Evolutionary conservation across 2,797 vertebrate genomes (phyloP), one percentile per base, ranked within the genome.

Genomic region (Ciconia nigra): DNA sequence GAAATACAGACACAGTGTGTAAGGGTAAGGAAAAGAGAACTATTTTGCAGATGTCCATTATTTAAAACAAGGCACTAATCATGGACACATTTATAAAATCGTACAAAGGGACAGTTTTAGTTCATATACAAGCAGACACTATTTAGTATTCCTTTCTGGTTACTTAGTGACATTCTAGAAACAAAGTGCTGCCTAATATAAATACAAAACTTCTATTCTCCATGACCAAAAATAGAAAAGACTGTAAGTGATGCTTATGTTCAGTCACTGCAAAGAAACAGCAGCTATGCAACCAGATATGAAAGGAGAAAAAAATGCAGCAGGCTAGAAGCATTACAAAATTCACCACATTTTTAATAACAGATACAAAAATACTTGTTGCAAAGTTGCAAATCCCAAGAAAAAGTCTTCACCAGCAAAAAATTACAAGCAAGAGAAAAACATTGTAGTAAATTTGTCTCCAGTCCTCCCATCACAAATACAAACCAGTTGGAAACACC

Each of bases 201-300:
- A 96, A 84, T 25, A 90, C 15, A 55, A 67, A 95, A 77, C 59
- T 85, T 89, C 28, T 47, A 76, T 41, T 90, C 59, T 80, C 22
- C 42, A 47, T 90, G 51, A 89, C 67, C 89, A 96, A 94, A 96
- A 90, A 92, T 44, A 90, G 88, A 61, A 83, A 91, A 94, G 49
- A 78, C 41, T 74, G 14, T 52, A 87, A 82, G 51, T 21, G 41
- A 96, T 62, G 62, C 28, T 87, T 63, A 77, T 59, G 58, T 66
- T 77, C n/a, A 89, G 51, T 39, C n/a, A 49, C 46, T 17, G 24
- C 26, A 87, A 90, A 79, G 25, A 55, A 73, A 29, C 7, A 87
- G 31, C 41, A 86, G 42, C 76, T 78, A 61, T 20, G 12, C 31
- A 71, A 69, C 39, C 21, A 54, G 16, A 85, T 13, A 76, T 0